Evolutionary conservation across 2,888 invertebrate species (phyloP).

Genomic region (Megastigmus dorsalis): DNA sequence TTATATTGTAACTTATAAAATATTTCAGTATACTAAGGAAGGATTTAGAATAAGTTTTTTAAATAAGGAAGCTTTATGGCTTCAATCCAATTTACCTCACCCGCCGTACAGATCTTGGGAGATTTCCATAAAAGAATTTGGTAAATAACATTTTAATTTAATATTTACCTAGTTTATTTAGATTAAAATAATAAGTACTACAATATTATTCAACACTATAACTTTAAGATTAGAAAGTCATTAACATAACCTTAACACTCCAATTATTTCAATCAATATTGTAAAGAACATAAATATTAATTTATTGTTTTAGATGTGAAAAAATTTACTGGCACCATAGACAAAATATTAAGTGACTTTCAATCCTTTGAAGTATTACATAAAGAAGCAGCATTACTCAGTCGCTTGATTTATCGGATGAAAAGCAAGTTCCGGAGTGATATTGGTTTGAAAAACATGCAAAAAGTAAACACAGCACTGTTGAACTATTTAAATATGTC

Average conservation of each 20-base stretch:
- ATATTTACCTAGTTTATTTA: neutral
- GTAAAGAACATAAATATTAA: neutral
- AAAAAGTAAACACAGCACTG: conserved; percentile 76
- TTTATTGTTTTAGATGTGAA: conserved; percentile 57
- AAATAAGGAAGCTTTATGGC: conserved; percentile 67
- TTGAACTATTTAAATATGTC: conserved; percentile 76
- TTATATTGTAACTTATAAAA: too few relatives aligned
- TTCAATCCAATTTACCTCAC: conserved; percentile 62
- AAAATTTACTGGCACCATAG: conserved; percentile 55
- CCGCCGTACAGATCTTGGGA: conserved; percentile 65
- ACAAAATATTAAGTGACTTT: conserved; percentile 61
- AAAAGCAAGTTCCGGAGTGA: conserved; percentile 78
- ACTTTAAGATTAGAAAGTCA: conserved; percentile 3
- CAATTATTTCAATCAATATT: neutral
- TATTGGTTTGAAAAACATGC: conserved; percentile 77
- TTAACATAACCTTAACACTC: neutral
- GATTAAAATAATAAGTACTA: too few relatives aligned
- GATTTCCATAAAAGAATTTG: conserved; percentile 57
- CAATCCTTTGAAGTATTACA: conserved; percentile 75
- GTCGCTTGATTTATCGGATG: conserved; percentile 78
- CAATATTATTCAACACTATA: neutral
- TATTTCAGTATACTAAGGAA: conserved; percentile 85
- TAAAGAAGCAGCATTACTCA: conserved; percentile 77
- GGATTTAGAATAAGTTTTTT: conserved; percentile 39
- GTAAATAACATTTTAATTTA: conserved; percentile 56